phyloP scores from a whole-genome alignment of 1,140 invertebrate species.

The Hylyphantes graminicola region DNA sequence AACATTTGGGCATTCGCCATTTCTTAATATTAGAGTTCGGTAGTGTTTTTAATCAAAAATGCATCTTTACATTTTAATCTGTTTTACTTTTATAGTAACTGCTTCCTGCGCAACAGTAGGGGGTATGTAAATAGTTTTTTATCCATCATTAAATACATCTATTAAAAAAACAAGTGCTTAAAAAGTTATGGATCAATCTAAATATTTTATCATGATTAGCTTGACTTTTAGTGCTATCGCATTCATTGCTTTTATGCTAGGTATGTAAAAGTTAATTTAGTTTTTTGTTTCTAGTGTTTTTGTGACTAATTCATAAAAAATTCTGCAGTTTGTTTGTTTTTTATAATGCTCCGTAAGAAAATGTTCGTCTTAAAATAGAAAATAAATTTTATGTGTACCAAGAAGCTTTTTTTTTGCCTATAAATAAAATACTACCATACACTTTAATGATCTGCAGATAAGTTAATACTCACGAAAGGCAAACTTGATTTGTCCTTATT shows the following conservation, averaged over 20 bases:
- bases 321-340: too few relatives aligned
- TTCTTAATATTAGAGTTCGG: neutral
- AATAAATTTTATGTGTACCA: too few relatives aligned
- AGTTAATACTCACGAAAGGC: too few relatives aligned
- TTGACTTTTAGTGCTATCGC: neutral
- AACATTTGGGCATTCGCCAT: neutral
- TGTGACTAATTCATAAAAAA: too few relatives aligned
- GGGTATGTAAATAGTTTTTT: conserved; percentile 7
- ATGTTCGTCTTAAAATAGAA: too few relatives aligned
- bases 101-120: conserved; percentile 16
- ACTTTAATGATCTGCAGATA: too few relatives aligned
- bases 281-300: too few relatives aligned
- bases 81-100: neutral
- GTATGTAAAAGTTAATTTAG: neutral
- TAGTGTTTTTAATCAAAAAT: neutral
- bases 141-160: neutral
- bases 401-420: too few relatives aligned
- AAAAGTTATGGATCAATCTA: neutral
- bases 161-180: neutral
- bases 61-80: neutral
- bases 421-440: too few relatives aligned
- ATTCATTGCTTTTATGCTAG: neutral
- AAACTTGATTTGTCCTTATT: too few relatives aligned
- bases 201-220: neutral
- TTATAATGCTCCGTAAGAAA: too few relatives aligned